Percentiles rank a stretch among this genome's conserved stretches.
Evolutionary conservation across 2,888 invertebrate species (phyloP).

Genomic region (Adelphocoris suturalis): DNA sequence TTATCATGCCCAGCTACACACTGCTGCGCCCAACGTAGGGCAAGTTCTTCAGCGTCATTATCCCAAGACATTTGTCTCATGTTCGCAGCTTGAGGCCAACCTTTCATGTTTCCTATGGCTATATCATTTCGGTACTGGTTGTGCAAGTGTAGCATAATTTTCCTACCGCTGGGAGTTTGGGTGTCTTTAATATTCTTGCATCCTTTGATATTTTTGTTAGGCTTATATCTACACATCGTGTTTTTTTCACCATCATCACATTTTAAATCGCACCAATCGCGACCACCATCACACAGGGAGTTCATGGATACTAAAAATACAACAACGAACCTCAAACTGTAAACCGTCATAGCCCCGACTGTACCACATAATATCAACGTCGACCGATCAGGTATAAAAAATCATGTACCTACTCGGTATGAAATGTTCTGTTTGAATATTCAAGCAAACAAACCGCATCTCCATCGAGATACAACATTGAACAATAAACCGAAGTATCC

Average conservation of each 20-base stretch:
- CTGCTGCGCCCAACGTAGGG: constrained; percentile 69
- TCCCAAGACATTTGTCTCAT: constrained; percentile 67
- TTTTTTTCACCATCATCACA: not conserved
- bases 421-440: too few relatives aligned
- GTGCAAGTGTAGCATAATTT: constrained; percentile 12
- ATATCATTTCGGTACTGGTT: constrained; percentile 37
- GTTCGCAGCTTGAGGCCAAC: constrained; percentile 51
- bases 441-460: too few relatives aligned
- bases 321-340: not conserved
- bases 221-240: constrained; percentile 28
- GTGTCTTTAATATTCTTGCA: not conserved
- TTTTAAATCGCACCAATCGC: constrained; percentile 6
- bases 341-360: too few relatives aligned
- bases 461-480: too few relatives aligned
- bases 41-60: constrained; percentile 12
- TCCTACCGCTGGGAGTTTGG: not conserved
- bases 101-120: constrained; percentile 1
- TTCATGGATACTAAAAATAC: not conserved
- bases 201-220: not conserved
- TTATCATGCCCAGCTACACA: constrained; percentile 59
- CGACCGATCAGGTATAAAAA: too few relatives aligned
- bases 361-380: too few relatives aligned
- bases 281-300: not conserved
- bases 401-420: too few relatives aligned
- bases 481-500: too few relatives aligned